Base-by-base conservation (phyloP, 2,113 vertebrate genomes). In the Mormyrus iriodes region DNA sequence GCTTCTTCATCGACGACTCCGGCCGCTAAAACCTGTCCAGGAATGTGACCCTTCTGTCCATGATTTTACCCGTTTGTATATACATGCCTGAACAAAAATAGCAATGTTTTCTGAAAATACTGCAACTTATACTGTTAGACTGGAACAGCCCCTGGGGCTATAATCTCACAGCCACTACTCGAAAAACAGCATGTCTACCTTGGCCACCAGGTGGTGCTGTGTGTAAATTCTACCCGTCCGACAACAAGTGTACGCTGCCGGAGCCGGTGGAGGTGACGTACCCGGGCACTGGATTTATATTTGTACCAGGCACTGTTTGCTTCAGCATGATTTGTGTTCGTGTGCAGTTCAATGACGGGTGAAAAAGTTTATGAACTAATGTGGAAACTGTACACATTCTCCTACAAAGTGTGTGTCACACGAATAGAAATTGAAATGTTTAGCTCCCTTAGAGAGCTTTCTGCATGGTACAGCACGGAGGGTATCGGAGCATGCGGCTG, bases 141-240 rank as follows among this genome's bases (percentile, higher is more conserved):
- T 90, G 86, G 88, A 91, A 85, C 91, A 55, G 88, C 86, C 42
- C 27, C 24, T 19, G 52, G 76, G 79, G 82, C 46, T 51, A 31
- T 39, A 19, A 55, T 35, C 48, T 46, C 15, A 35, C 9, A 27
- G 24, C 48, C 27, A 24, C 3, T 44, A 39, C 44, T 61, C 21
- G 19, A 9, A 51, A 79, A 31, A 27, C 88, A 91, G 31, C 53
- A 55, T 90, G 90, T 73, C 52, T 9, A 7, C 1, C 2, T 15
- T 49, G 31, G 9, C 93, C 96, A 95, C 91, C 91, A 95, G 96
- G 93, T 92, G 95, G 95, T 2, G 93, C 48, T 93, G 90, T 92
- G 88, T 76, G 88, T 90, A 89, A 93, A 85, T 89, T n/a, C 24
- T 87, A 73, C 9, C 39, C 35, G n/a, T 39, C 53, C 55, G 13